Base-by-base conservation (phyloP, 2,113 vertebrate genomes). In the Mellivora capensis region DNA sequence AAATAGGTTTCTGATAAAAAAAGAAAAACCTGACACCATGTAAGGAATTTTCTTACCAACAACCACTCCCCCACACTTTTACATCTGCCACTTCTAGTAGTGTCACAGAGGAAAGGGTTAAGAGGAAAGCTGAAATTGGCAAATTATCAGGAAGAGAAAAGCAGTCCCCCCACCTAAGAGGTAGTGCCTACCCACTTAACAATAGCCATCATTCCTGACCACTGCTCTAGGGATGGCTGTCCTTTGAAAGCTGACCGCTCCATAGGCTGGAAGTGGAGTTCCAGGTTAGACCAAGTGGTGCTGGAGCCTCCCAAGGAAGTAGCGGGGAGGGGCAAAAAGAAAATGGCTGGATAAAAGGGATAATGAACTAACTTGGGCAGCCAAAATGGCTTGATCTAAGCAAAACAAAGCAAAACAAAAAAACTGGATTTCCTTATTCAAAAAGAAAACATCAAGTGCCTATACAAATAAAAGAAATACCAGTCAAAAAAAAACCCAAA, bases 1-100 rank as follows among this genome's bases (percentile, higher is more conserved):
- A 96, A 92, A 96, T 13, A 93, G 13, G 8, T 83, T 80, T 97
- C 39, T 37, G 42, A 69, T 82, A 72, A 69, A 94, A 47, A 69
- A 76, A 64, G 4, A 90, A 79, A 90, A 90, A 90, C 47, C 1
- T 59, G 54, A 79, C 83, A 47, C 39, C n/a, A 82, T 14, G 37
- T 67, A 86, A 67, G 61, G 17, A 42, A n/a, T 91, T 80, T 90
- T 82, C 54, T 86, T 61, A 90, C 18, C 4, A 3, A 77, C 34
- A 76, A 88, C 20, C n/a, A 83, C 74, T 84, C 87, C 62, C 67
- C 54, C 54, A 91, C 7, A 67, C 59, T 94, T 91, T 62, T 52
- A 17, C 25, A 77, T 82, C 69, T 91, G 25, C 54, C 86, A 91
- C 7, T 93, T 67, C 34, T 23, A 47, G 44, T 6, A 80, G 4